phyloP scores from a whole-genome alignment of 1,140 invertebrate genomes.

The Drosophila guanche region DNA sequence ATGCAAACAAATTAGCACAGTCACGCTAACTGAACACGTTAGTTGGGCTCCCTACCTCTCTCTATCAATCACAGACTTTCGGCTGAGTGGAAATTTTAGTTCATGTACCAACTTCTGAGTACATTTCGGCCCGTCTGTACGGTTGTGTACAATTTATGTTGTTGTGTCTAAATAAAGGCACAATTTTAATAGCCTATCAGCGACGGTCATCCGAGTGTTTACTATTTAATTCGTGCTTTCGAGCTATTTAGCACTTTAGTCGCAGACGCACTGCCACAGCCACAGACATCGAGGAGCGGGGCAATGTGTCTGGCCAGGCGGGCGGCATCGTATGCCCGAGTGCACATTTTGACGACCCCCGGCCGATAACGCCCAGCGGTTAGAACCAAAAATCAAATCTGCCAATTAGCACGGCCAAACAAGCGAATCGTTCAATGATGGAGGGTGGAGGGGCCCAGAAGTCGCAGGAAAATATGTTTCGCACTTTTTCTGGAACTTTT shows the following conservation, averaged over 20 bases:
- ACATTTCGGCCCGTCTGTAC: constrained; percentile 1
- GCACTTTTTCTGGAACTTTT: neutral
- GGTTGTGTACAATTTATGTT: constrained; percentile 19
- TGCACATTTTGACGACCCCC: constrained; percentile 49
- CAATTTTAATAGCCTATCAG: constrained; percentile 54
- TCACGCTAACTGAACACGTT: constrained; percentile 68
- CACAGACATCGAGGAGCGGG: neutral
- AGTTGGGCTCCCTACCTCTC: constrained; percentile 14
- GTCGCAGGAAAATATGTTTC: constrained; percentile 20
- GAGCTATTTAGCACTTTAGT: constrained; percentile 65
- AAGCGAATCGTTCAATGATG: neutral
- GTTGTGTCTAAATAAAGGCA: constrained; percentile 5
- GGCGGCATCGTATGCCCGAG: constrained; percentile 29
- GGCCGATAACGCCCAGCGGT: constrained; percentile 17
- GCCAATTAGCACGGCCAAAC: constrained; percentile 55
- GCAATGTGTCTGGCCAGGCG: neutral
- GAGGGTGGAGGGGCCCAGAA: neutral
- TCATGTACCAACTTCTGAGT: constrained; percentile 39
- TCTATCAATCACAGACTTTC: neutral
- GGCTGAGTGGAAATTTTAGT: constrained; percentile 34
- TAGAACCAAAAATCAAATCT: constrained; percentile 51
- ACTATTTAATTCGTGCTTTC: constrained; percentile 48
- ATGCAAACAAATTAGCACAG: constrained; percentile 67
- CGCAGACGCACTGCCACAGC: constrained; percentile 17
- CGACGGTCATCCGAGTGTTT: constrained; percentile 40